Base-by-base conservation (phyloP, 2,797 vertebrate genomes). In the Myoxocephalus aenaeus region DNA sequence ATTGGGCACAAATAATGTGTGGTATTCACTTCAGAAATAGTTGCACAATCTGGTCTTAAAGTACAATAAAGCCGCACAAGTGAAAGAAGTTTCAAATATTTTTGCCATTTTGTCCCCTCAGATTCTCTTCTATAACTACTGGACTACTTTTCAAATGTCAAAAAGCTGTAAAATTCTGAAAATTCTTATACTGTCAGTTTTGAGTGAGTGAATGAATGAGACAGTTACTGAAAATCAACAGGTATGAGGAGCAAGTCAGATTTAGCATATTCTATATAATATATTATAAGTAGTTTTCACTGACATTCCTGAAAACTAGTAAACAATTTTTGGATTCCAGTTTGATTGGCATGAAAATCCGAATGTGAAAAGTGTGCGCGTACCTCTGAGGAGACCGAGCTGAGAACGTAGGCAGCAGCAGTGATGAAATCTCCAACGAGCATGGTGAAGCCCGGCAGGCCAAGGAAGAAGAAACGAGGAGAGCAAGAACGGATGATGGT, bases 401-500 rank as follows among this genome's bases (percentile, higher is more conserved):
- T 95, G 82, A 99, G 96, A 54, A 99, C 94, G n/a, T 94, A 94
- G 65, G 96, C 95, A 0, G 97, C 95, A 0, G 97, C 98, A 0
- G 93, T 93, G 68, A 99, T 96, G 91, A 98, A 99, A 93, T 99
- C 97, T 77, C 96, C 94, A 1, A 99, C 86, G 77, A 99, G 94
- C 96, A 99, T 96, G 0, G 96, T 97, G 91, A 99, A 99, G 65
- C 98, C 98, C 3, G 98, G 98, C 77, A 99, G 94, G 46, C 96
- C 96, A 79, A 99, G 93, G 89, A 97, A 98, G 92, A 99, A 99
- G 92, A 99, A 99, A 42, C 97, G 96, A 0, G 98, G 96, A 0
- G 97, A 96, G 86, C 97, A 99, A 92, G 97, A 97, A 79, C 94
- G 96, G 89, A 99, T 93, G 79, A 99, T 94, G 0, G 96, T 97